Percentiles rank a stretch among this genome's conserved stretches.
Evolutionary conservation across 2,888 invertebrate species (phyloP).

Genomic region (Xestia rhomboidea): DNA sequence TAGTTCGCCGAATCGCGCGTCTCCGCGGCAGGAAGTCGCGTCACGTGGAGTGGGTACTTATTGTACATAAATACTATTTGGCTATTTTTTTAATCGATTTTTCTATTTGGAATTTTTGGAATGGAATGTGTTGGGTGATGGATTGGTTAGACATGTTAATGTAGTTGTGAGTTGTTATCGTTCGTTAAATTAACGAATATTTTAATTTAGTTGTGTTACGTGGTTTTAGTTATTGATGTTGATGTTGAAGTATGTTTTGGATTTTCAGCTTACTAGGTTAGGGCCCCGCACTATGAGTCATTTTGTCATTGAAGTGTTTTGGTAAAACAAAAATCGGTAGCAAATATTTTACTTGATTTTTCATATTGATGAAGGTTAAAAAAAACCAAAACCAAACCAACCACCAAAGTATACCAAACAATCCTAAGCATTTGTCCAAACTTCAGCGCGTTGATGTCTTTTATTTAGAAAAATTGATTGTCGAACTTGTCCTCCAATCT

Average conservation of each 20-base stretch:
- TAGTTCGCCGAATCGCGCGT: conserved; percentile 69
- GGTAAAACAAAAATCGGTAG: neutral
- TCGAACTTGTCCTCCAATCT: neutral
- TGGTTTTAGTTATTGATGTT: neutral
- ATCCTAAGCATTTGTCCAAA: neutral
- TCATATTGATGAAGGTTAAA: neutral
- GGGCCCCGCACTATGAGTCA: too few species aligned
- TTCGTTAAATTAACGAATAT: neutral
- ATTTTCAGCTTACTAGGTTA: too few species aligned
- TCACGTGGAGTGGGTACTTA: conserved; percentile 69
- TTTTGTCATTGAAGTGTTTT: neutral
- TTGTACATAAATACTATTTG: conserved; percentile 45
- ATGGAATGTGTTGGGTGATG: conserved; percentile 42
- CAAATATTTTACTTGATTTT: neutral
- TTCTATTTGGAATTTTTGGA: conserved; percentile 41
- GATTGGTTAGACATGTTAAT: conserved; percentile 26
- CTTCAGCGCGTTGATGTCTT: conserved; percentile 73
- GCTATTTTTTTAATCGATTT: conserved; percentile 32
- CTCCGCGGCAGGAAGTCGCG: conserved; percentile 72
- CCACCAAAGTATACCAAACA: neutral
- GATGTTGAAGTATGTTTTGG: neutral
- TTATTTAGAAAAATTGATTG: conserved; percentile 49
- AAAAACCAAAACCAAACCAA: neutral
- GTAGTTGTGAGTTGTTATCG: conserved; percentile 9
- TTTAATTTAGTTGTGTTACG: neutral